Evolutionary conservation across 1,140 invertebrate species (phyloP), one percentile per base, ranked within the genome.

Genomic region (Drosophila kepulauana): DNA sequence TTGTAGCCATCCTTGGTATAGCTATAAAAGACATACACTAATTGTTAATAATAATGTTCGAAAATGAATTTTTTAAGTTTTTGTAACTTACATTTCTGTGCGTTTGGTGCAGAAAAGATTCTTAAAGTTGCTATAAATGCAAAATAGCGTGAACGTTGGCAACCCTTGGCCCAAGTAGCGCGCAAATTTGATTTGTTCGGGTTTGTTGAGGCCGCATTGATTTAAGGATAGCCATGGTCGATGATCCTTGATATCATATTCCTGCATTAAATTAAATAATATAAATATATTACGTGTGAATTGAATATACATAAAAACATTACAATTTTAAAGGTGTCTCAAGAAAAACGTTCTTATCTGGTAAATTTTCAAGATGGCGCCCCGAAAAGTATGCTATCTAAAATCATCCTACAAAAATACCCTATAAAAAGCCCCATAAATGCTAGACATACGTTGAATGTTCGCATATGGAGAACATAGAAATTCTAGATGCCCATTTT

Each of bases 91-190:
- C 91, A 90, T 92, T 91, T 92, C 91, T 54, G 91, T 92, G 67
- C 91, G 91, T 91, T 92, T 92, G 57, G 91, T 92, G 87, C 91
- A 92, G 64, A 92, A 92, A 15, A 92, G 77, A 89, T 92, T 92
- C 68, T 92, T 92, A 81, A 92, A 92, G 79, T 92, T 92, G 88
- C 91, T 92, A 89, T 92, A 92, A 92, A 92, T 92, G 91, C 91
- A 92, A 72, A 92, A 92, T 66, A 92, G 91, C 61, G 91, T 92
- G 73, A 92, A 92, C 61, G 91, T 91, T 61, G 91, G 91, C 71
- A 92, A 75, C 25, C 91, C 91, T 79, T 91, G 91, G 48, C 91
- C 91, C 72, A 92, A 74, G 84, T 92, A 92, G 62, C 91, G 87
- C 41, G 91, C 91, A 72, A 92, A 92, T 80, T 92, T 92, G 46